Conservation (phyloP, 2,888 invertebrate species). For the Oscheius sp. region DNA sequence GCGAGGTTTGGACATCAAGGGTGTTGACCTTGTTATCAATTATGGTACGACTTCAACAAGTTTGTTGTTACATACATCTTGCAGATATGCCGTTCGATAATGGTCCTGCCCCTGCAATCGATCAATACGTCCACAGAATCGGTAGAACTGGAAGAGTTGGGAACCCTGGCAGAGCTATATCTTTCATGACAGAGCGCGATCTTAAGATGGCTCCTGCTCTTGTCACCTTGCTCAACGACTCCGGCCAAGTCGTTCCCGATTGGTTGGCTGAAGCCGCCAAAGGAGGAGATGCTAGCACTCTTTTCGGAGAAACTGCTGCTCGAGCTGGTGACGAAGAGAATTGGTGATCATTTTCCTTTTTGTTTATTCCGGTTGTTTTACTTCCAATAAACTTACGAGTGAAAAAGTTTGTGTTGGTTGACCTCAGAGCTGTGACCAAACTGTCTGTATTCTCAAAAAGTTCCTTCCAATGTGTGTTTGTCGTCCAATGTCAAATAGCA, state of each 20-base stretch:
- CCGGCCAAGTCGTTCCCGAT: conserved; percentile 33
- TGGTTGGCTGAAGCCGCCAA: conserved; percentile 1
- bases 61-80: background rate
- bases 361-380: background rate
- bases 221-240: background rate
- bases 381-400: no score
- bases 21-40: conserved; percentile 76
- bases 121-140: conserved; percentile 77
- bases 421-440: no score
- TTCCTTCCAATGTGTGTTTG: no score
- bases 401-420: no score
- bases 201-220: conserved; percentile 15
- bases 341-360: background rate
- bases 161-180: conserved; percentile 75
- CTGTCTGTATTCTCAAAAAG: no score
- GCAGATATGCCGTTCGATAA: conserved; percentile 2
- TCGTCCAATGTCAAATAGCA: no score
- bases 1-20: conserved; percentile 79
- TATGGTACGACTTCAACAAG: conserved; percentile 74
- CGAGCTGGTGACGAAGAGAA: background rate
- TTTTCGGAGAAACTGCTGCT: background rate
- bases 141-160: conserved; percentile 76
- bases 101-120: conserved; percentile 65
- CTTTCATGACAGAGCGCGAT: conserved; percentile 78
- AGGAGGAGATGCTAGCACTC: background rate